Evolutionary conservation across 2,797 vertebrate genomes (phyloP).

Genomic region (Coluber constrictor): DNA sequence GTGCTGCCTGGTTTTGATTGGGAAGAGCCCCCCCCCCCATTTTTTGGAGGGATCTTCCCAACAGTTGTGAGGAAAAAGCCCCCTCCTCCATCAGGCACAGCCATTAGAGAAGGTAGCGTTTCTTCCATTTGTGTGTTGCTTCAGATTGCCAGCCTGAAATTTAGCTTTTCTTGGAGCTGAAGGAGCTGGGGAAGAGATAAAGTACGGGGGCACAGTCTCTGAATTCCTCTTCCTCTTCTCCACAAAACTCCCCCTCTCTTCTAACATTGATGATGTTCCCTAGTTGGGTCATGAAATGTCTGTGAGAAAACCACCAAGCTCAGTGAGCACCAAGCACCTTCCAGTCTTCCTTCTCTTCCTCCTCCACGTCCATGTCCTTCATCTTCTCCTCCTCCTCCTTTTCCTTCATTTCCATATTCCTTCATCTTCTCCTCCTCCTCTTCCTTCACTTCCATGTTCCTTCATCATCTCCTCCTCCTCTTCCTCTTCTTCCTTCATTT

Average conservation of each 20-base stretch:
- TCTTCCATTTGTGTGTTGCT: neutral
- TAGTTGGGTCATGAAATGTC: too few relatives aligned
- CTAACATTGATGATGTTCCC: too few relatives aligned
- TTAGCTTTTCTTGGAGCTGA: neutral
- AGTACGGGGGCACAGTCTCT: neutral
- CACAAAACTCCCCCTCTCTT: neutral
- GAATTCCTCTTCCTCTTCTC: too few relatives aligned
- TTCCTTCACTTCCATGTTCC: too few relatives aligned
- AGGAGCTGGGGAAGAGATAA: neutral
- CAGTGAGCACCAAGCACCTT: too few relatives aligned
- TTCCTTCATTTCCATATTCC: too few relatives aligned
- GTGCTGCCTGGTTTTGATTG: neutral
- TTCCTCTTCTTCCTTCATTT: too few relatives aligned
- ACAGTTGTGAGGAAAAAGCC: neutral
- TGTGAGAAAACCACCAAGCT: too few relatives aligned
- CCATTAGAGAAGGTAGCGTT: neutral
- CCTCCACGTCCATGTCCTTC: too few relatives aligned
- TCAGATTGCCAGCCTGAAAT: neutral
- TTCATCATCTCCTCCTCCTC: too few relatives aligned
- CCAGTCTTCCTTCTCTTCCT: neutral
- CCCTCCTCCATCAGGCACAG: neutral
- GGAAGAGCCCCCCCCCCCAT: neutral
- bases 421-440: too few relatives aligned
- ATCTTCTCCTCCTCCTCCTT: too few relatives aligned
- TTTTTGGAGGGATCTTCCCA: neutral